Percentiles rank a stretch among this genome's conserved stretches.
Evolutionary conservation across 2,797 vertebrate species (phyloP).

Genomic region (Phataginus tetradactyla): DNA sequence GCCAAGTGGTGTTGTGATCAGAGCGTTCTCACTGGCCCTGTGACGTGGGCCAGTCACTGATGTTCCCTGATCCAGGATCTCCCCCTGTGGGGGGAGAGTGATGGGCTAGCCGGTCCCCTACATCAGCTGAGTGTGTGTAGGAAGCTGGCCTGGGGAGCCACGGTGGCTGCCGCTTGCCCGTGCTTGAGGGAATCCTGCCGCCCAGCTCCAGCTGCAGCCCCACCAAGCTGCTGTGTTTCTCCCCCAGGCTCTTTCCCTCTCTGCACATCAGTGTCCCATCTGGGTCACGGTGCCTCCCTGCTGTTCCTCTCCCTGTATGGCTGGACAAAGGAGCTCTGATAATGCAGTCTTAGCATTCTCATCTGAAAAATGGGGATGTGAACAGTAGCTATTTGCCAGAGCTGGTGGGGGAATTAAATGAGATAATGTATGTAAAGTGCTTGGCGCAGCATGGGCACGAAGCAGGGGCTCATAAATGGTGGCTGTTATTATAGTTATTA

Average conservation of each 20-base stretch:
- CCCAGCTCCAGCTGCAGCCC: not conserved
- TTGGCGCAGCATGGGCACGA: not conserved
- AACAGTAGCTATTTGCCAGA: not conserved
- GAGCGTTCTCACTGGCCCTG: not conserved
- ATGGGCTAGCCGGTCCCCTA: not conserved
- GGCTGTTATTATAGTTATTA: conserved; percentile 54
- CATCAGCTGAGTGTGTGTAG: not conserved
- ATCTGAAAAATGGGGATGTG: conserved; percentile 34
- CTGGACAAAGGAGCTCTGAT: not conserved
- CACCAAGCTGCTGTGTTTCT: not conserved
- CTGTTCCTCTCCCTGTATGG: not conserved
- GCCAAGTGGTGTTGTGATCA: not conserved
- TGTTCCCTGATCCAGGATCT: not conserved
- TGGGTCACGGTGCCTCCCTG: not conserved
- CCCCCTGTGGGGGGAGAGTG: not conserved
- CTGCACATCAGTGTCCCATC: not conserved
- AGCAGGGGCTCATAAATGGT: not conserved
- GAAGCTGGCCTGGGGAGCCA: not conserved
- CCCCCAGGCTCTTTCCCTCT: not conserved
- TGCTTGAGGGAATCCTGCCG: not conserved
- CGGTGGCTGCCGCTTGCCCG: not conserved
- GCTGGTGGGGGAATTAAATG: not conserved
- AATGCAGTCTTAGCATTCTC: not conserved
- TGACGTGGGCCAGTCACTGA: not conserved
- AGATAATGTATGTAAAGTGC: conserved; percentile 11